These are phyloP conservation scores for Plagodis dolabraria DNA, from an alignment of 2,888 invertebrate genomes.

Conservation along the genomic window DNA sequence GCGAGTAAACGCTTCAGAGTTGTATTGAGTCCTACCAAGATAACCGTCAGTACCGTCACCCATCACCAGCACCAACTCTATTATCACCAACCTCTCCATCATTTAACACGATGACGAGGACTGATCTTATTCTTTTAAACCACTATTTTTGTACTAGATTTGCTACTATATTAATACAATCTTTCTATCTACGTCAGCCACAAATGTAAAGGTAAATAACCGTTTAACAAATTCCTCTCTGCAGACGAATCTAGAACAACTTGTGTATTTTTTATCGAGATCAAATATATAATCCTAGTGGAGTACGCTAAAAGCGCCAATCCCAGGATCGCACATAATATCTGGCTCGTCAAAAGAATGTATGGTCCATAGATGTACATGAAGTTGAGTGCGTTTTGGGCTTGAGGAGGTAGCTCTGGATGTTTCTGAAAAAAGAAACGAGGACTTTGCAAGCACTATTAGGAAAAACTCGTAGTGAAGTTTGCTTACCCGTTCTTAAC, in stretches of 20 bases:
- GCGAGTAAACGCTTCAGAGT: too few relatives aligned
- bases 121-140: too few relatives aligned
- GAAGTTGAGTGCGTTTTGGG: slow-evolving; percentile 25
- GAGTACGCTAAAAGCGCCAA: slow-evolving; percentile 18
- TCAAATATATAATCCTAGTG: slow-evolving; percentile 8
- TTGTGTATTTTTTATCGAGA: slow-evolving; percentile 2
- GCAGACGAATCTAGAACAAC: slow-evolving; percentile 2
- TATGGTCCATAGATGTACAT: slow-evolving; percentile 19
- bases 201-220: slow-evolving; percentile 13
- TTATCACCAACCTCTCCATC: too few relatives aligned
- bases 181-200: too few relatives aligned
- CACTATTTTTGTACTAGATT: too few relatives aligned
- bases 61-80: too few relatives aligned
- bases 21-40: too few relatives aligned
- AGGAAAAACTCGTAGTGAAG: too few relatives aligned
- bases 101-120: too few relatives aligned
- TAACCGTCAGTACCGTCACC: too few relatives aligned
- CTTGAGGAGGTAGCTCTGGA: slow-evolving; percentile 34
- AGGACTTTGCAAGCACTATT: neutral
- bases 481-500: too few relatives aligned
- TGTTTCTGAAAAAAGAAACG: slow-evolving; percentile 37
- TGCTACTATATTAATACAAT: too few relatives aligned
- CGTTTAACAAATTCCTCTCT: slow-evolving; percentile 2
- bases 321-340: slow-evolving; percentile 11
- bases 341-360: slow-evolving; percentile 12